phyloP scores from a whole-genome alignment of 1,140 invertebrate genomes.

The Chironomus striatipennis region DNA sequence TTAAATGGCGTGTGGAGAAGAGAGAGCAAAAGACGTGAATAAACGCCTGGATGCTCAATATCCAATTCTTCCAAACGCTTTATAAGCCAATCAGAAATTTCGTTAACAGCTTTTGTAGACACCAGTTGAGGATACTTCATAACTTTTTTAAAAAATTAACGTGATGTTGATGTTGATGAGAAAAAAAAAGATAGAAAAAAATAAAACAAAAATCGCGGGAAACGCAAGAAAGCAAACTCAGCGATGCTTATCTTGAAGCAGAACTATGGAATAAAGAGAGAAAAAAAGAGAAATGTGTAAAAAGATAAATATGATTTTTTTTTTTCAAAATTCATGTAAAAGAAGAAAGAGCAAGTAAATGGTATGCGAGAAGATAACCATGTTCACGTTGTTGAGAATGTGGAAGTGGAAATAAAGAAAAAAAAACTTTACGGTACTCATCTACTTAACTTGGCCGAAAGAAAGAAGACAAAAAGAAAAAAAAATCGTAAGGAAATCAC shows the following conservation, averaged over 20 bases:
- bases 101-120: conserved; percentile 31
- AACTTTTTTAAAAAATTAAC: conserved; percentile 24
- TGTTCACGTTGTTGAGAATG: neutral
- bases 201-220: neutral
- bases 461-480: neutral
- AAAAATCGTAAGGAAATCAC: neutral
- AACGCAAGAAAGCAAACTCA: neutral
- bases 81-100: conserved; percentile 32
- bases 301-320: neutral
- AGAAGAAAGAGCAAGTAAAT: neutral
- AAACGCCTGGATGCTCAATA: conserved; percentile 30
- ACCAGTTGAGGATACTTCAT: conserved; percentile 33
- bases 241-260: neutral
- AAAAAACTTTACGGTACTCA: conserved; percentile 18
- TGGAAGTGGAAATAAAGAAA: conserved; percentile 16
- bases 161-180: neutral
- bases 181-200: neutral
- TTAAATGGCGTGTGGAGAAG: conserved; percentile 31
- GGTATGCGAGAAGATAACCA: neutral
- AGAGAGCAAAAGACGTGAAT: conserved; percentile 31
- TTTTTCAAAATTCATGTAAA: neutral
- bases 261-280: neutral
- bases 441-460: neutral
- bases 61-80: conserved; percentile 31
- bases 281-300: neutral